These are phyloP conservation scores for Hemitrygon akajei DNA, from an alignment of 2,797 vertebrate genomes.

Conservation along the genomic window DNA sequence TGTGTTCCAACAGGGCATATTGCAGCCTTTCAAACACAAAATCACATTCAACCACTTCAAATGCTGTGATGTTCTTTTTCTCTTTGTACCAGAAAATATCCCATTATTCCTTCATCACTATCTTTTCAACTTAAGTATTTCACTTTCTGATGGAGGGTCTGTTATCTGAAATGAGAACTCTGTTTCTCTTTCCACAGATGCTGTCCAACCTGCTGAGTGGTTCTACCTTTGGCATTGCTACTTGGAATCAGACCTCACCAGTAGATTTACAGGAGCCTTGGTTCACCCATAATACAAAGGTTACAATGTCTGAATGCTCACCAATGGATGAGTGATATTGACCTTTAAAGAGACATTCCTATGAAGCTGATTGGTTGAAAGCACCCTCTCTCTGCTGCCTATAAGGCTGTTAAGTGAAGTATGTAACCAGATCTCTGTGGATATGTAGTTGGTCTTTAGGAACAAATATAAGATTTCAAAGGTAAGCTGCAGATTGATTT, in stretches of 20 bases:
- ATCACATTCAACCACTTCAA: too few species aligned
- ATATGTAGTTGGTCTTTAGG: background rate
- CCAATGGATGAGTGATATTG: background rate
- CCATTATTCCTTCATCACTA: too few species aligned
- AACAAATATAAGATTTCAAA: background rate
- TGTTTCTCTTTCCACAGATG: too few species aligned
- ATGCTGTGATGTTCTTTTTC: too few species aligned
- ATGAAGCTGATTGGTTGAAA: background rate
- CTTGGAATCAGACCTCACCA: background rate
- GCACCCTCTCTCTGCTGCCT: background rate
- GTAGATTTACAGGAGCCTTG: background rate
- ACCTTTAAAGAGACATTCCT: background rate
- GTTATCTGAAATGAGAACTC: too few species aligned
- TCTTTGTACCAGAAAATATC: too few species aligned
- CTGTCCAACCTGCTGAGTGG: too few species aligned
- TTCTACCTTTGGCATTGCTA: background rate
- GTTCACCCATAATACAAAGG: background rate
- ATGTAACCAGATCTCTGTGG: background rate
- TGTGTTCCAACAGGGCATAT: too few species aligned
- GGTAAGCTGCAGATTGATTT: background rate
- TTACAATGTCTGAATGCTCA: background rate
- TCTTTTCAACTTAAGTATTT: too few species aligned
- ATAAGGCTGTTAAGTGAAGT: background rate
- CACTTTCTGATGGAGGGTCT: too few species aligned
- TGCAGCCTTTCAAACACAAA: too few species aligned